Evolutionary conservation across 2,797 vertebrate species (phyloP), one percentile per base, ranked within the genome.

Genomic region (Champsocephalus esox): DNA sequence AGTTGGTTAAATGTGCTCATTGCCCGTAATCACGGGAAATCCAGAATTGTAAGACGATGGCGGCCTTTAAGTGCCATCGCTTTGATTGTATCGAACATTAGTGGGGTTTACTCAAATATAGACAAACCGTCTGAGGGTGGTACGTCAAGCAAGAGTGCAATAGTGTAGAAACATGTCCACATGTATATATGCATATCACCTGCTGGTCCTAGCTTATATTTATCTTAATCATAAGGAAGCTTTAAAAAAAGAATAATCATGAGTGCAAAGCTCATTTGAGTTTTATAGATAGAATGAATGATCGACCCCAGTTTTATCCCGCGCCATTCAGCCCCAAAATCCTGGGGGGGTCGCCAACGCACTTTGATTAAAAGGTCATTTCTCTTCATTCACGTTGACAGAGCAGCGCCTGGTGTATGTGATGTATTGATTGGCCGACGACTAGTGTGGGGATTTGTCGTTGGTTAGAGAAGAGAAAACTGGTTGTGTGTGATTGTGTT

Each of bases 11-110:
- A 17, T 70, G 58, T 79, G 72, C 60, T 75, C 54, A 8, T 66
- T 43, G 71, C 51, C 65, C 0, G 46, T 65, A 52, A 59, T 67
- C 16, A 43, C 6, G n/a, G 80, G 66, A 75, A 88, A 90, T 89
- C 83, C 80, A 75, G 79, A 91, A 88, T 89, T 90, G 88, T 92
- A 89, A 81, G 60, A 65, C 49, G 58, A 73, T 8, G 13, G 77
- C 70, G 64, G 81, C 71, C 28, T 67, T 78, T 73, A 58, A 34
- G 76, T 51, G 83, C 79, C 64, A 0, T 61, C 3, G 24, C 57
- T 51, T 67, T 63, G 70, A 87, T 87, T 34, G 55, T 84, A 73
- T 72, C 5, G 67, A 86, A 88, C 88, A 72, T 84, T 73, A 24
- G 66, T 57, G 74, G 73, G 28, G 77, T 84, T 52, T 61, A 49